These are phyloP conservation scores for Herminia tarsipennalis DNA, from an alignment of 2,888 invertebrate genomes.

Conservation along the genomic window DNA sequence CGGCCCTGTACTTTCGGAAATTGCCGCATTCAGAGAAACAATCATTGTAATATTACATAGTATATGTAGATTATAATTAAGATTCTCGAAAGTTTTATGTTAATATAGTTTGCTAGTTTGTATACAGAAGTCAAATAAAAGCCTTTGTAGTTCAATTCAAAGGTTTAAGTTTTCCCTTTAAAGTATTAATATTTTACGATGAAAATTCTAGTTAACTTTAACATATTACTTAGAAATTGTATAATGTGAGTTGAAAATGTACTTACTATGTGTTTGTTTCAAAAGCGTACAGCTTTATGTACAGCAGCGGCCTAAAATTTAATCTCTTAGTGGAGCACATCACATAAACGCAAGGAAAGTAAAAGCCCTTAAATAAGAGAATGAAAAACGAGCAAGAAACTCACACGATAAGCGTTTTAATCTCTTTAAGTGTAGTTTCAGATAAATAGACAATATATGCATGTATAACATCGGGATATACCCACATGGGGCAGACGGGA, in stretches of 20 bases:
- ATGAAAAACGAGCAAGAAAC: conserved; percentile 76
- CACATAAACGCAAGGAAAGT: conserved; percentile 71
- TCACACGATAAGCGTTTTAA: conserved; percentile 79
- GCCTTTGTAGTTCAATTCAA: no score
- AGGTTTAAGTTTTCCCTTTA: no score
- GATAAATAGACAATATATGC: conserved; percentile 31
- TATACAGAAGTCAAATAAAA: no score
- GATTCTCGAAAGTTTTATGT: no score
- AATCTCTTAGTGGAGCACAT: conserved; percentile 72
- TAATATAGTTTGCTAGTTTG: no score
- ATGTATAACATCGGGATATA: conserved; percentile 4
- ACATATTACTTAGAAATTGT: background rate
- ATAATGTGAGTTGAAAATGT: background rate
- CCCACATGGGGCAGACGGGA: no score
- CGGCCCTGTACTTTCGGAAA: no score
- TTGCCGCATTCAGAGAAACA: no score
- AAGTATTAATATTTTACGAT: no score
- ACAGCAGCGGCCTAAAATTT: conserved; percentile 57
- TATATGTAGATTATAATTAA: no score
- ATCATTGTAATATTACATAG: no score
- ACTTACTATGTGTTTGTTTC: conserved; percentile 2
- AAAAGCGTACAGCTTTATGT: conserved; percentile 28
- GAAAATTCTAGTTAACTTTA: no score
- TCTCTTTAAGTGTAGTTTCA: conserved; percentile 74
- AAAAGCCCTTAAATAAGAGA: conserved; percentile 74